Conservation (phyloP, 2,797 vertebrate genomes). For the Phylloscopus collybita region DNA sequence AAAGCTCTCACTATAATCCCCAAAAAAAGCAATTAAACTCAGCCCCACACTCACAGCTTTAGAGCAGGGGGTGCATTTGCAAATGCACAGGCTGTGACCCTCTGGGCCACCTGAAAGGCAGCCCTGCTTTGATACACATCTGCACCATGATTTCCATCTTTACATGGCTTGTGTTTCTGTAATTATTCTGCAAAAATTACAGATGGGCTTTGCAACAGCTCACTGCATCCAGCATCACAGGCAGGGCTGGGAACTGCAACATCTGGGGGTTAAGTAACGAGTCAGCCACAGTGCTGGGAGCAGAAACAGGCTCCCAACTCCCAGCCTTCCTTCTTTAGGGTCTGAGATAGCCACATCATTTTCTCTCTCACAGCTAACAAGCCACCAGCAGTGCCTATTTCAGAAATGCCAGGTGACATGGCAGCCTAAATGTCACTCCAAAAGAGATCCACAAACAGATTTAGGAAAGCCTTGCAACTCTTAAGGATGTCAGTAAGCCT, state of each 20-base stretch:
- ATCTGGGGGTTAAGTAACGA: not conserved
- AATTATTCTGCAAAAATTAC: not conserved
- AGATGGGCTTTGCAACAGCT: not conserved
- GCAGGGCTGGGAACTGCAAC: not conserved
- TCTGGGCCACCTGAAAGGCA: not conserved
- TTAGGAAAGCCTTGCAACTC: not conserved
- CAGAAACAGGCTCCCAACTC: not conserved
- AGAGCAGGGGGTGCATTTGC: not conserved
- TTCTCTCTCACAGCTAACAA: not conserved
- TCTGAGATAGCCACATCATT: not conserved
- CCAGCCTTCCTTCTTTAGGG: not conserved
- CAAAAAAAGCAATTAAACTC: not conserved
- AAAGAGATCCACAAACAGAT: not conserved
- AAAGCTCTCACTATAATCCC: not conserved
- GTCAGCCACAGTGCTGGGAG: not conserved
- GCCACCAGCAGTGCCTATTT: not conserved
- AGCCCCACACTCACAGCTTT: not conserved
- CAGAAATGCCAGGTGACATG: not conserved
- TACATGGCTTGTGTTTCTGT: accelerated
- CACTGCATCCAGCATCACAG: not conserved
- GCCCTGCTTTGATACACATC: not conserved
- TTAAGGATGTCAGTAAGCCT: not conserved
- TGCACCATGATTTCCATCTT: not conserved
- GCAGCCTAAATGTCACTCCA: not conserved
- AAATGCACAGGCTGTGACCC: not conserved